Evolutionary conservation across 2,797 vertebrate genomes (phyloP).

Genomic region (Phaenicophaeus curvirostris): DNA sequence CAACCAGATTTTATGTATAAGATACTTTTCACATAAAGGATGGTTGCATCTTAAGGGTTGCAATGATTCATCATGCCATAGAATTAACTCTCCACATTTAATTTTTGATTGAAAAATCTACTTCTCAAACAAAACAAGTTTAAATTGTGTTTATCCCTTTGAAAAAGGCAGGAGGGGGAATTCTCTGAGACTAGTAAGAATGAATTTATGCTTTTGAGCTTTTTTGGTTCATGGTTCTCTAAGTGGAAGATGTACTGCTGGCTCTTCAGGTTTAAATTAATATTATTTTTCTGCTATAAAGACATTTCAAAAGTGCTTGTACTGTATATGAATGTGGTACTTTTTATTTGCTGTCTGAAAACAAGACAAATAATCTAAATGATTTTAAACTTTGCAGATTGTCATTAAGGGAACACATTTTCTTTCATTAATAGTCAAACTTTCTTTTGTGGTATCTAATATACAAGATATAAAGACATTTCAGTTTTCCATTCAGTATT

Average conservation of each 20-base stretch:
- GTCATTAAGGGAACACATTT: not conserved
- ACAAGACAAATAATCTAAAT: not conserved
- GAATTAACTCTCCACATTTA: not conserved
- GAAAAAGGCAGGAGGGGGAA: not conserved
- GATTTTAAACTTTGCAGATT: not conserved
- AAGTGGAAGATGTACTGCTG: not conserved
- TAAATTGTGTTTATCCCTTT: not conserved
- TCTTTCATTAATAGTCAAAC: not conserved
- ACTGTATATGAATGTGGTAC: not conserved
- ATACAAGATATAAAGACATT: not conserved
- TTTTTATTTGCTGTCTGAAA: not conserved
- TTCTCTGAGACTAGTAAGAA: not conserved
- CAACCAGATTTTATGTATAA: not conserved
- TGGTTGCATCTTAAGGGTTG: not conserved
- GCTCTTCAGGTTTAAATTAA: not conserved
- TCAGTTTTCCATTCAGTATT: not conserved
- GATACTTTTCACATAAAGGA: not conserved
- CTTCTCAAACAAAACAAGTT: not conserved
- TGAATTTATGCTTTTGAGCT: not conserved
- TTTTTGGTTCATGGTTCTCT: not conserved
- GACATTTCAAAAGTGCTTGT: not conserved
- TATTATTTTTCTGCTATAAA: not conserved
- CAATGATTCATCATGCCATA: not conserved
- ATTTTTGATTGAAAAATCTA: not conserved
- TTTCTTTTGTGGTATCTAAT: not conserved